These are phyloP conservation scores for Eospalax fontanierii DNA, from an alignment of 2,797 vertebrate species.

Conservation along the genomic window DNA sequence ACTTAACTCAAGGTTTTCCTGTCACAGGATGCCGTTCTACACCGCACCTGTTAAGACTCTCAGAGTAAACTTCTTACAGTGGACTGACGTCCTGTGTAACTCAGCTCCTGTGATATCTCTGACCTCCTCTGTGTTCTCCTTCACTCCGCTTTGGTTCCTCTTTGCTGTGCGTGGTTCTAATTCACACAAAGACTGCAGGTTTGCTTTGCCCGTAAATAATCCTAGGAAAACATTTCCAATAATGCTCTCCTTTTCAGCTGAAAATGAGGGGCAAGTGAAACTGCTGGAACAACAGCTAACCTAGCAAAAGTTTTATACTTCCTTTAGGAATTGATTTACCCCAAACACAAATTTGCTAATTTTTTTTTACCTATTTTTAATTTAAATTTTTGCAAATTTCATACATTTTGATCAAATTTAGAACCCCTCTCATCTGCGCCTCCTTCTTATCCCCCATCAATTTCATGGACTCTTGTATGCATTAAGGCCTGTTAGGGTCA, in stretches of 20 bases:
- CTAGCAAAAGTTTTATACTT: background rate
- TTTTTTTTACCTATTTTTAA: background rate
- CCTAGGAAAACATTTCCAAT: background rate
- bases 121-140: background rate
- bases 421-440: no score
- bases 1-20: slow-evolving; percentile 8
- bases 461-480: no score
- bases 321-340: background rate
- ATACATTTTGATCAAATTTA: no score
- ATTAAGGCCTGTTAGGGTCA: no score
- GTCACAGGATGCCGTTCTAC: background rate
- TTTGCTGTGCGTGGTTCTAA: background rate
- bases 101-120: background rate
- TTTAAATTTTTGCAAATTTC: no score
- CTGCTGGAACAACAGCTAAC: background rate
- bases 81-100: background rate
- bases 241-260: no score
- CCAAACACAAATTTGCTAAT: background rate
- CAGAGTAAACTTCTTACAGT: background rate
- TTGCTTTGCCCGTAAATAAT: background rate
- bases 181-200: background rate
- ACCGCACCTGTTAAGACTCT: background rate
- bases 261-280: background rate
- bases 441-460: no score
- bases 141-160: background rate